Evolutionary conservation across 2,113 vertebrate species (phyloP), one percentile per base, ranked within the genome.

Genomic region (Seriola aureovittata): DNA sequence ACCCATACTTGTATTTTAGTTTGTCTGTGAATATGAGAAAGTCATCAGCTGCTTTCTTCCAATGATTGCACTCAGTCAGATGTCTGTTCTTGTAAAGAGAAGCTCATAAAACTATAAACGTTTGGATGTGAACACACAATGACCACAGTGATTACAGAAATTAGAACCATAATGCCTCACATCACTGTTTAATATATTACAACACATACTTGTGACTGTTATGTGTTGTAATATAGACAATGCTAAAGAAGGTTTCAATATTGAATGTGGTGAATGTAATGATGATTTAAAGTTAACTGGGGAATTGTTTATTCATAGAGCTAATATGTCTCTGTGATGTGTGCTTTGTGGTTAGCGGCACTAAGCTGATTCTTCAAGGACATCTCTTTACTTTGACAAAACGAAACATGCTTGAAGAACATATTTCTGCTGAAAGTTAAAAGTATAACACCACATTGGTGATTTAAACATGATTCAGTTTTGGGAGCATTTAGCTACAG

Each of bases 111-210:
- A 54, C 2, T 29, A 36, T 25, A 25, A 38, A 42, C 5, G 63
- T 71, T 71, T 62, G 50, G 1, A 85, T 25, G 9, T 55, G 57
- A 66, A 54, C 42, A 38, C 12, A 44, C 44, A 40, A 46, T 5
- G 60, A 48, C 40, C 65, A 36, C 55, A 36, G 40, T 36, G 34
- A 36, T 36, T 36, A 36, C 34, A 36, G 34, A 36, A 36, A 36
- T 36, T 36, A 36, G 29, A 29, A 29, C 29, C 29, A 29, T 29
- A 29, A 29, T 29, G 29, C 29, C 29, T 29, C 29, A 29, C 29
- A 29, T 29, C 29, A 29, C 6, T 36, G 34, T 36, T 4, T 48
- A 44, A 64, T 76, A 52, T 65, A 63, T 48, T 25, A 23, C 44
- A 9, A 1, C 21, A 5, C 34, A 36, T 11, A 1, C 34, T 52